Percentiles rank a stretch among this genome's conserved stretches.
Evolutionary conservation across 2,888 invertebrate species (phyloP).

Genomic region (Marronus borbonicus): DNA sequence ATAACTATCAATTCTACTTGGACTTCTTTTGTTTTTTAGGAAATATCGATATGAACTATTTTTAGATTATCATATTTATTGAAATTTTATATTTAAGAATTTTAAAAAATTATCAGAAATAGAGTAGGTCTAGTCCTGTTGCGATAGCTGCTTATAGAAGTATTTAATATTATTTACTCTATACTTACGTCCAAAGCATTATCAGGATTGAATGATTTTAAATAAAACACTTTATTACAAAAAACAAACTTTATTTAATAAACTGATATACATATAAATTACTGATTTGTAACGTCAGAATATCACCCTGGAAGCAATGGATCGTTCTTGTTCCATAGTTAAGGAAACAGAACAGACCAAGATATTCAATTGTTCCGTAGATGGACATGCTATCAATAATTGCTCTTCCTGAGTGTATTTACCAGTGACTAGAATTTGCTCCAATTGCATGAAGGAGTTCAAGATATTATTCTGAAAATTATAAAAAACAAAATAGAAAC

Average conservation of each 20-base stretch:
- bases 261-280: slow-evolving; percentile 1
- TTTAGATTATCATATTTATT: background rate
- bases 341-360: slow-evolving; percentile 87
- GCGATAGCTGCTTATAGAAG: too few species aligned
- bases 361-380: slow-evolving; percentile 94
- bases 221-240: slow-evolving; percentile 20
- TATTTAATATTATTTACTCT: background rate
- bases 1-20: slow-evolving; percentile 3
- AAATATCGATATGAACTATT: background rate
- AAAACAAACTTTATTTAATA: background rate
- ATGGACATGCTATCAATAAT: slow-evolving; percentile 90
- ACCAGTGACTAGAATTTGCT: slow-evolving; percentile 81
- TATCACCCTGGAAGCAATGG: slow-evolving; percentile 46
- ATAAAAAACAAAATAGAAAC: slow-evolving; percentile 20
- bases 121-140: too few species aligned
- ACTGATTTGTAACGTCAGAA: slow-evolving; percentile 44
- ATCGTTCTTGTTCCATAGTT: slow-evolving; percentile 67
- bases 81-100: too few species aligned
- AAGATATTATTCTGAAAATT: slow-evolving; percentile 86
- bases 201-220: background rate
- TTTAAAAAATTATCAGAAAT: too few species aligned
- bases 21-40: background rate
- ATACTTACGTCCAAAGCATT: background rate
- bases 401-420: slow-evolving; percentile 88
- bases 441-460: slow-evolving; percentile 88